These are phyloP conservation scores for Mionectes macconnelli DNA, from an alignment of 2,113 vertebrate genomes.

Conservation along the genomic window DNA sequence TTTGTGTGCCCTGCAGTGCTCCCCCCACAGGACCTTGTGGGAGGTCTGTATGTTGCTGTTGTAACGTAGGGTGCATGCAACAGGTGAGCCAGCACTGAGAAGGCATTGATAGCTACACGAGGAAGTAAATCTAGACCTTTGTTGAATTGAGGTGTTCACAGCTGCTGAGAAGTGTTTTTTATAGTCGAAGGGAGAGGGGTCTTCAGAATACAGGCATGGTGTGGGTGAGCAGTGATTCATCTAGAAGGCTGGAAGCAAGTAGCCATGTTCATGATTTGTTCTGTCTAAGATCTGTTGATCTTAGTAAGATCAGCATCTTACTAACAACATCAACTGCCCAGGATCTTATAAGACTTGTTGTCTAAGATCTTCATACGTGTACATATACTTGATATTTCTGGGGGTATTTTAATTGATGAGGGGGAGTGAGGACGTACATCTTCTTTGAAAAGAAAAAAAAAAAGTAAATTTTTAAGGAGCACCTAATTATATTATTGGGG, in stretches of 20 bases:
- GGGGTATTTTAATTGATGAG: neutral
- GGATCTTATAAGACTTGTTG: neutral
- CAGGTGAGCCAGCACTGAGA: neutral
- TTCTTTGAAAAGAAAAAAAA: neutral
- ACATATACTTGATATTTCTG: neutral
- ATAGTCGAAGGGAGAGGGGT: neutral
- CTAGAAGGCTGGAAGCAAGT: neutral
- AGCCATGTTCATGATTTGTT: neutral
- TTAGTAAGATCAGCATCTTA: neutral
- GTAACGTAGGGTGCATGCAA: accelerated
- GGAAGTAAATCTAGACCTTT: neutral
- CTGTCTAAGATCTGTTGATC: neutral
- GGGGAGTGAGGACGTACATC: neutral
- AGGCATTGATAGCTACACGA: neutral
- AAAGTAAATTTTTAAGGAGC: neutral
- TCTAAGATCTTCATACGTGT: neutral
- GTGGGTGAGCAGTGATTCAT: neutral
- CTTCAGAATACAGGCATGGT: neutral
- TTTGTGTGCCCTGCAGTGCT: neutral
- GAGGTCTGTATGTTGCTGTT: neutral
- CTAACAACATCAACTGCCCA: neutral
- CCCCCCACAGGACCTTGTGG: accelerated
- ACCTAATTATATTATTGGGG: neutral
- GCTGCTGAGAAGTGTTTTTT: neutral
- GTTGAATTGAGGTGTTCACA: neutral